Evolutionary conservation across 2,113 vertebrate genomes (phyloP).

Genomic region (Melierax canorus): DNA sequence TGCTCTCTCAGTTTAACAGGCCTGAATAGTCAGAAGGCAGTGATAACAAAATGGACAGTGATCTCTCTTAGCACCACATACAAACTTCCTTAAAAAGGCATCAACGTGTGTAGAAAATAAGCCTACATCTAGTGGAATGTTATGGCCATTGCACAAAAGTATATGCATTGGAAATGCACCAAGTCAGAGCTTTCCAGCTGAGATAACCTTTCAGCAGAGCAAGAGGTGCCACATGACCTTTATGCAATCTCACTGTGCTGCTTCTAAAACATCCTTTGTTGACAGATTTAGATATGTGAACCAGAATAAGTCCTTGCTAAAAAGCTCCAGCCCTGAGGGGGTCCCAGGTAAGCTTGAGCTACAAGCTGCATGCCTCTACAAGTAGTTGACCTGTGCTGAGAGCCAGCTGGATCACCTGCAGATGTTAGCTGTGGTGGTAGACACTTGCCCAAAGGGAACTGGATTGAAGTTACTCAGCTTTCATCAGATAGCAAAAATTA

Average conservation of each 20-base stretch:
- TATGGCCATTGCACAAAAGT: neutral
- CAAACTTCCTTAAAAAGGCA: neutral
- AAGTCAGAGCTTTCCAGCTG: neutral
- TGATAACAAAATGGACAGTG: neutral
- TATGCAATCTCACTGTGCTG: neutral
- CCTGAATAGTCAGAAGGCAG: neutral
- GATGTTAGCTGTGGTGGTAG: neutral
- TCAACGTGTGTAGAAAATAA: neutral
- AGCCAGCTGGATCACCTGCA: neutral
- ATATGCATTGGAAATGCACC: neutral
- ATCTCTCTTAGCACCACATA: neutral
- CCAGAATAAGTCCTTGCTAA: neutral
- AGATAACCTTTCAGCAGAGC: neutral
- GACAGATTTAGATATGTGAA: neutral
- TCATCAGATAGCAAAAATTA: slow-evolving; percentile 19
- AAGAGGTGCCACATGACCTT: neutral
- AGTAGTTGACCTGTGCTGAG: neutral
- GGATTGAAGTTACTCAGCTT: neutral
- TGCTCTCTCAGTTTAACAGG: neutral
- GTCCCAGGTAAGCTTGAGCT: neutral
- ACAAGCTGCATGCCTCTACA: neutral
- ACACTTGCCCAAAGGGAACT: neutral
- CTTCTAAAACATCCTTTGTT: slow-evolving; percentile 1
- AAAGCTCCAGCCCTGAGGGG: neutral
- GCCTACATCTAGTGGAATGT: neutral